These are phyloP conservation scores for Anoplopoma fimbria DNA, from an alignment of 2,113 vertebrate species.

Conservation along the genomic window DNA sequence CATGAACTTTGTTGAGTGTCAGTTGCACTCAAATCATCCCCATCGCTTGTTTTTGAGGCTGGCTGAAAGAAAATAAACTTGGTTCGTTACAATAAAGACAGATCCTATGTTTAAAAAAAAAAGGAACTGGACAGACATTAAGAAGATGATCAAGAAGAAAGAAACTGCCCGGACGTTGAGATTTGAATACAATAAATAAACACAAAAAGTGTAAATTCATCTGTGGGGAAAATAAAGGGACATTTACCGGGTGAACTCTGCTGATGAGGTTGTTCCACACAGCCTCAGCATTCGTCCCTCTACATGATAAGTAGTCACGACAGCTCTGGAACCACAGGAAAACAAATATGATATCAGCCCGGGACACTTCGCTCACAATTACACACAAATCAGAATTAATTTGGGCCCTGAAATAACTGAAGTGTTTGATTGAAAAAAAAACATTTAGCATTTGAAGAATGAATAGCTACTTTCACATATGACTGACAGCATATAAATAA, in stretches of 20 bases:
- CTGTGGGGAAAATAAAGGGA: neutral
- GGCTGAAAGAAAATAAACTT: slow-evolving; percentile 57
- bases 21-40: slow-evolving; percentile 39
- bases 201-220: neutral
- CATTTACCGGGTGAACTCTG: slow-evolving; percentile 79
- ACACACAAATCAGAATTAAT: neutral
- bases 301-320: slow-evolving; percentile 82
- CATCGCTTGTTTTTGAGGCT: slow-evolving; percentile 24
- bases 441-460: neutral
- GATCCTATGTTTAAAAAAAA: neutral
- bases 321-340: slow-evolving; percentile 81
- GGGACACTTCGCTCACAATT: slow-evolving; percentile 20
- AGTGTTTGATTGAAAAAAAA: slow-evolving; percentile 16
- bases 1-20: slow-evolving; percentile 29
- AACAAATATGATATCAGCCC: slow-evolving; percentile 6
- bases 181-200: neutral
- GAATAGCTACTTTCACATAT: neutral
- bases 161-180: neutral
- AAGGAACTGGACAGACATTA: neutral
- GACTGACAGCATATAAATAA: slow-evolving; percentile 17
- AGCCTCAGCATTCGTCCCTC: slow-evolving; percentile 83
- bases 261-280: slow-evolving; percentile 83
- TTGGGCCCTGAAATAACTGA: slow-evolving; percentile 12
- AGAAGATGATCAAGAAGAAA: neutral
- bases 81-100: slow-evolving; percentile 4